These are phyloP conservation scores for Amblyraja radiata DNA, from an alignment of 2,797 vertebrate species.

Conservation along the genomic window DNA sequence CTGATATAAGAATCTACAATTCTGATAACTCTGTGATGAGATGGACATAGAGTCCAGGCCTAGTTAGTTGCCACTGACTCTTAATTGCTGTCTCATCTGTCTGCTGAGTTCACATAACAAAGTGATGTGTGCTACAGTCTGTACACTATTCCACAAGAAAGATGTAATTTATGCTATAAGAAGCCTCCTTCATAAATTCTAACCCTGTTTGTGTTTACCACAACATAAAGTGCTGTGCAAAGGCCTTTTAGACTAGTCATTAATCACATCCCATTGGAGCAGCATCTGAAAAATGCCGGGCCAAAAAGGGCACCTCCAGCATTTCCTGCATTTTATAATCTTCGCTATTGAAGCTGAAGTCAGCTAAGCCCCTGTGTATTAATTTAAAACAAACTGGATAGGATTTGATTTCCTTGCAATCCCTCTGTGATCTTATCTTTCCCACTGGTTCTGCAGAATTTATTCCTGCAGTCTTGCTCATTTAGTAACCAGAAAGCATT, in stretches of 20 bases:
- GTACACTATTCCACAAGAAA: background rate
- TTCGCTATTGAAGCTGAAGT: background rate
- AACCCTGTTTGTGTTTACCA: slow-evolving; percentile 19
- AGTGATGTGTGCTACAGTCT: background rate
- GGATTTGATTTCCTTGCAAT: background rate
- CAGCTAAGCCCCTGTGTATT: slow-evolving; percentile 15
- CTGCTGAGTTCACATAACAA: background rate
- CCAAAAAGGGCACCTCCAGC: slow-evolving; percentile 11
- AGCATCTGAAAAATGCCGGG: slow-evolving; percentile 17
- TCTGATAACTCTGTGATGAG: background rate
- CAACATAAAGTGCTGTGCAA: background rate
- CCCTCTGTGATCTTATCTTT: background rate
- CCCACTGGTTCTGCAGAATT: background rate
- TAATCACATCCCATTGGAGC: slow-evolving; percentile 7
- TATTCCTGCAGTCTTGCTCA: background rate
- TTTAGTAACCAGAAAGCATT: background rate
- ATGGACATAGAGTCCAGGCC: too few relatives aligned
- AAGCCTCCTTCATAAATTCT: background rate
- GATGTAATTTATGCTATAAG: background rate
- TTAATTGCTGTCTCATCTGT: background rate
- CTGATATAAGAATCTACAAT: background rate
- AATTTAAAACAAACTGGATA: background rate
- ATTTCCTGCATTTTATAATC: background rate
- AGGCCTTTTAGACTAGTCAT: background rate
- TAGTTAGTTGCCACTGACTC: background rate